Conservation (phyloP, 2,113 vertebrate genomes). For the Chaetodon trifascialis region DNA sequence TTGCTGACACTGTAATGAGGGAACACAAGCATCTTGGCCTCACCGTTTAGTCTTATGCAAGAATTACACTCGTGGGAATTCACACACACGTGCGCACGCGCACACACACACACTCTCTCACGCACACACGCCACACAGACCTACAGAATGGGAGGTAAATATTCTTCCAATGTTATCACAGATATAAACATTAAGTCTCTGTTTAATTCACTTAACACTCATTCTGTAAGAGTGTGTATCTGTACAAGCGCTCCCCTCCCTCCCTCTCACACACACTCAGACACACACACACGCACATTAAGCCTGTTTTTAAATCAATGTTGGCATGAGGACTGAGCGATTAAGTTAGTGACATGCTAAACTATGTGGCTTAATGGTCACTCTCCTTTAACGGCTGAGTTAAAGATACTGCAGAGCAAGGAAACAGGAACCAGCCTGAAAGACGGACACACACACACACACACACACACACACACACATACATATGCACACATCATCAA, state of each 20-base stretch:
- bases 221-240: neutral
- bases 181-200: constrained; percentile 24
- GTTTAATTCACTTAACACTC: constrained; percentile 38
- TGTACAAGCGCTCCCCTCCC: too few relatives aligned
- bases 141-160: constrained; percentile 45
- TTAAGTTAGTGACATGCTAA: constrained; percentile 67
- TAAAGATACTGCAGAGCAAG: constrained; percentile 40
- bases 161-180: constrained; percentile 17
- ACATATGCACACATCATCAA: constrained; percentile 41
- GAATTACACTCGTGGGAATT: constrained; percentile 38
- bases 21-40: constrained; percentile 60
- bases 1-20: constrained; percentile 74
- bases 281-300: constrained; percentile 32
- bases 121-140: constrained; percentile 22
- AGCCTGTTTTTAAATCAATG: constrained; percentile 44
- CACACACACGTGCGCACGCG: constrained; percentile 2
- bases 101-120: constrained; percentile 23
- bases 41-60: constrained; percentile 47
- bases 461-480: neutral
- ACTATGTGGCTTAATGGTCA: constrained; percentile 66
- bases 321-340: constrained; percentile 45
- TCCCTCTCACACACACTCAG: constrained; percentile 31
- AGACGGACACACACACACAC: neutral
- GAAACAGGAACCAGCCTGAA: constrained; percentile 31
- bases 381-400: constrained; percentile 55